Evolutionary conservation across 2,797 vertebrate species (phyloP).

Genomic region (Pitangus sulphuratus): DNA sequence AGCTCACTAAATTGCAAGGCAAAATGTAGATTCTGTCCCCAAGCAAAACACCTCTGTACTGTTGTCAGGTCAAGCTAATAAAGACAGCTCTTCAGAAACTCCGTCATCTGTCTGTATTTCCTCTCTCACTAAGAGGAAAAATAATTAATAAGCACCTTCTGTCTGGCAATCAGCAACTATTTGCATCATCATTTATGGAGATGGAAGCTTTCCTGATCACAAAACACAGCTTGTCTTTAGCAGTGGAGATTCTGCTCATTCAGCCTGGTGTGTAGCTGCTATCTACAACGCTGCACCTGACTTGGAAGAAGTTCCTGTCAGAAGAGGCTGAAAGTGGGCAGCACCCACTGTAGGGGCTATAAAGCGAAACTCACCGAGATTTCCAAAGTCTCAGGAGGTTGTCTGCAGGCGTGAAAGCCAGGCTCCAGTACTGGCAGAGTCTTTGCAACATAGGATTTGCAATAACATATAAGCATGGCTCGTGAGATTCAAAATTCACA

Average conservation of each 20-base stretch:
- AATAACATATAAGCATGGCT: not conserved
- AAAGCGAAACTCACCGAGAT: not conserved
- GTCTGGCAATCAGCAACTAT: slow-evolving; percentile 35
- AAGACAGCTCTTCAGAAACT: slow-evolving; percentile 30
- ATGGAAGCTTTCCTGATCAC: not conserved
- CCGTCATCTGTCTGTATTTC: not conserved
- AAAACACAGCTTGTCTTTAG: not conserved
- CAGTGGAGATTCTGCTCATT: not conserved
- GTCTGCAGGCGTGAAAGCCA: not conserved
- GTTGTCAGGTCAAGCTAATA: slow-evolving; percentile 55
- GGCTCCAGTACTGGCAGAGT: not conserved
- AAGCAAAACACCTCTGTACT: slow-evolving; percentile 55
- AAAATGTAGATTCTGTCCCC: slow-evolving; percentile 49
- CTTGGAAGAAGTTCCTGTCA: not conserved
- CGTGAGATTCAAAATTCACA: not conserved
- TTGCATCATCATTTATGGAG: slow-evolving; percentile 14
- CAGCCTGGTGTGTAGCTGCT: fast-evolving
- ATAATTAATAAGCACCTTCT: slow-evolving; percentile 64
- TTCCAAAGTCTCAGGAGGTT: not conserved
- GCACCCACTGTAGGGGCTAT: fast-evolving
- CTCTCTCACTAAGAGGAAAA: slow-evolving; percentile 39
- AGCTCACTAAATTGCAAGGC: slow-evolving; percentile 60
- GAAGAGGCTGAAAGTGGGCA: not conserved
- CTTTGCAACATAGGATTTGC: not conserved
- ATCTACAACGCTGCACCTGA: fast-evolving